Base-by-base conservation (phyloP, 2,113 vertebrate species). In the Cochlearius cochlearius region DNA sequence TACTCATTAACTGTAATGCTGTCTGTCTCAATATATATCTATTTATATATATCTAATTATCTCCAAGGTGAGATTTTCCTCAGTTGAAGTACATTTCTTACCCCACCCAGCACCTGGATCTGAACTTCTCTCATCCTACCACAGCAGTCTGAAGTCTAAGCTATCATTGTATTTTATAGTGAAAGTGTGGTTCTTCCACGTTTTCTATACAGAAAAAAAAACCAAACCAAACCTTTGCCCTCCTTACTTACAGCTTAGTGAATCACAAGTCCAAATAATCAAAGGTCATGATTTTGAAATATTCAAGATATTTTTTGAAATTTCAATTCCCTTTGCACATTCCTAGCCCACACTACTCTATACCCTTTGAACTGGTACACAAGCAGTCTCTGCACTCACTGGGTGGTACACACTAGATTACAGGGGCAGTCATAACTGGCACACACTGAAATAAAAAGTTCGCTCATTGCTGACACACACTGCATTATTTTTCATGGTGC, bases 171-270 rank as follows among this genome's bases (percentile, higher is more conserved):
- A 29, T 76, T 93, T 30, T 63, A 5, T 2, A 69, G 10, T 6
- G 2, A 20, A 86, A 75, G 7, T 22, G 26, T 77, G 17, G 19
- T 2, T n/a, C 21, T 73, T 64, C 7, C 3, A 25, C 1, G 0
- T 77, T 77, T 81, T 77, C 21, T 38, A 5, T 26, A 47, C 6
- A 47, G 6, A 0, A 16, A 74, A 39, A 69, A 14, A 41, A 41
- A 15, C 39, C 39, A 39, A 39, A 39, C 39, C 12, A 8, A 15
- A 41, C 41, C 41, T 75, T 86, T 78, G 23, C 5, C 18, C 15
- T n/a, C 23, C 21, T 67, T 62, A 38, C 3, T 25, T 29, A 50
- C 8, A 53, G 1, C 15, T 66, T 74, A 20, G 38, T 30, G 45
- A 85, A 71, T 43, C 11, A 56, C 8, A 74, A 13, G 12, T 66